Base-by-base conservation (phyloP, 2,888 invertebrate species). In the Dasypogon diadema region DNA sequence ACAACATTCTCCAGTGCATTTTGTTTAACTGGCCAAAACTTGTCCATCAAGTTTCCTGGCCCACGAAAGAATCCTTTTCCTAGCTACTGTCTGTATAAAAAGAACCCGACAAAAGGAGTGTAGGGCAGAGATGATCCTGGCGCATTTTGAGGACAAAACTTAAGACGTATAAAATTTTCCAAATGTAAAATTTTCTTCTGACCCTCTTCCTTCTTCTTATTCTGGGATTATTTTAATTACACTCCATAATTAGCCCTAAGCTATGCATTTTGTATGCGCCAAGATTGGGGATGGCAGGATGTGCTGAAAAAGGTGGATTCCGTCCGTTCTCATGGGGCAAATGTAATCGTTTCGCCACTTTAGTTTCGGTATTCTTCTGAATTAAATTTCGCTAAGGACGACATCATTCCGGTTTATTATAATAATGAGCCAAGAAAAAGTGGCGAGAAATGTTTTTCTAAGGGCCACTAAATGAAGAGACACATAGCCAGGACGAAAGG, bases 161-260 rank as follows among this genome's bases (percentile, higher is more conserved):
- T 65, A 48, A 65, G 48, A 48, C 65, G 24, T 46, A 46, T 42
- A 48, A 46, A 65, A 65, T 46, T 48, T 37, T 46, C 37, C 14
- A 24, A 46, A 65, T 65, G 65, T 48, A 42, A 65, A 65, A 65
- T 18, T 65, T 22, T n/a, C 65, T 10, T 5, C 37, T 24, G 24
- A 30, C 30, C 16, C 30, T 12, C 37, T 1, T 24, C 24, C 48
- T 46, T 21, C 24, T 22, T 46, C 42, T 42, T 22, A 46, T 24
- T 65, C 48, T 3, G 46, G 24, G 65, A 65, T 65, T 65, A 65
- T 65, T 65, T 65, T 65, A 65, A 65, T 65, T 65, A 65, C 65
- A 65, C 37, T 65, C 65, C 65, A 65, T 65, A 65, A 65, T 65
- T 65, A 65, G 65, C 65, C 65, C 24, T 65, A 65, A 65, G 65